phyloP scores from a whole-genome alignment of 30 jellyfish, hydroid and myxozoan genomes.

The Pelagia noctiluca region DNA sequence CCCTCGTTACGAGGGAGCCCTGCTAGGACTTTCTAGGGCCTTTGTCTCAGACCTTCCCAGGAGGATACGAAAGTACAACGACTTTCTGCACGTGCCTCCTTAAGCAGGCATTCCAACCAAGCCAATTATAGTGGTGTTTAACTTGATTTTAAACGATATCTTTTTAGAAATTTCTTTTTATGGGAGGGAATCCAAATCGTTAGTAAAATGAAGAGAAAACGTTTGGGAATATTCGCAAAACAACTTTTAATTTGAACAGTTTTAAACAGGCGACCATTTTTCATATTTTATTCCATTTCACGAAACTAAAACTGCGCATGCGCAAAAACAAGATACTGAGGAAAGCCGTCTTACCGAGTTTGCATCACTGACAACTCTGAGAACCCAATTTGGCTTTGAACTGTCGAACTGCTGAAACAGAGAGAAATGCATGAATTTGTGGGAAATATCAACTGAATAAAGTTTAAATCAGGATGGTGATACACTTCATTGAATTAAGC shows the following conservation, averaged over 20 bases:
- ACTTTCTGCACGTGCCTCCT: slow-evolving; percentile 72
- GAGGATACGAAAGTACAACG: slow-evolving; percentile 56
- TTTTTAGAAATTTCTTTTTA: no score
- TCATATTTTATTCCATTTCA: no score
- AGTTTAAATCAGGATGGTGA: no score
- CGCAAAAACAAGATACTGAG: slow-evolving; percentile 12
- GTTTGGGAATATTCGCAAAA: no score
- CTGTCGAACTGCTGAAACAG: slow-evolving; percentile 64
- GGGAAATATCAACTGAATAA: neutral
- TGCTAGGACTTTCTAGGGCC: slow-evolving; percentile 78
- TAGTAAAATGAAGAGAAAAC: no score
- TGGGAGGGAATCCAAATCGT: no score
- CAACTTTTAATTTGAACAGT: no score
- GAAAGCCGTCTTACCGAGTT: slow-evolving; percentile 51
- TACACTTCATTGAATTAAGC: no score
- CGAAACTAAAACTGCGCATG: slow-evolving; percentile 60
- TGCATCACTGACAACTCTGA: slow-evolving; percentile 86
- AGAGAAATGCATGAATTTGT: neutral
- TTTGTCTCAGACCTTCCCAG: slow-evolving; percentile 94
- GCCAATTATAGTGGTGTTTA: no score
- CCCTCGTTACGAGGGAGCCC: slow-evolving; percentile 75
- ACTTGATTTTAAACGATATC: no score
- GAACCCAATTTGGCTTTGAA: slow-evolving; percentile 88
- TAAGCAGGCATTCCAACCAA: slow-evolving; percentile 84
- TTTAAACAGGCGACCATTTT: no score